Percentiles rank a stretch among this genome's conserved stretches.
Conservation (phyloP, 92 coral and sea anemone species). For the Desmophyllum pertusum region DNA sequence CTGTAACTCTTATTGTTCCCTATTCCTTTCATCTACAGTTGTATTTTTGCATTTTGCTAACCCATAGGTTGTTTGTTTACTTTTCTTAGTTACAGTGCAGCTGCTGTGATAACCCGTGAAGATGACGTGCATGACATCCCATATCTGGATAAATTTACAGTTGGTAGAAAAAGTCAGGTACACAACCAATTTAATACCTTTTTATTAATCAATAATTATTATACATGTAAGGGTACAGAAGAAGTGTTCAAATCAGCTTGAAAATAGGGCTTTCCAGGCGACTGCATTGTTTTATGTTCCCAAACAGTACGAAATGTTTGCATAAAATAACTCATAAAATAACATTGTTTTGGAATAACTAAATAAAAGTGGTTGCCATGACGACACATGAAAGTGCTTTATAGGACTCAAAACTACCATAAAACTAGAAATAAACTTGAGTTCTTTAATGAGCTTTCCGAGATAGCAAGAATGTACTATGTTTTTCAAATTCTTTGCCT, state of each 20-base stretch:
- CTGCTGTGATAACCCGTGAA: conserved; percentile 83
- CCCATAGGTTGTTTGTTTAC: background rate
- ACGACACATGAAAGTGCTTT: no score
- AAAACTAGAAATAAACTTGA: no score
- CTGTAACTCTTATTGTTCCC: no score
- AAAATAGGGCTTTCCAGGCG: background rate
- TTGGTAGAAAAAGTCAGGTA: conserved; percentile 82
- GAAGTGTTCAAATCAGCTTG: background rate
- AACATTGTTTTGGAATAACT: background rate
- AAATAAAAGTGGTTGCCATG: no score
- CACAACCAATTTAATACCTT: background rate
- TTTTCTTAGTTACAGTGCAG: conserved; percentile 82
- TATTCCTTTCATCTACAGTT: no score
- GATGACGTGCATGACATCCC: conserved; percentile 78
- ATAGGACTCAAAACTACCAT: no score
- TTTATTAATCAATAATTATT: no score
- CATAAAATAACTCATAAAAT: background rate
- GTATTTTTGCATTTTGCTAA: background rate
- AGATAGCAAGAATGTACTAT: no score
- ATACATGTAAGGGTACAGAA: background rate
- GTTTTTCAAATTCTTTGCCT: no score
- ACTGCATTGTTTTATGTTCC: background rate
- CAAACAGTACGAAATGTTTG: background rate
- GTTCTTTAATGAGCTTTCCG: no score
- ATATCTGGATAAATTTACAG: conserved; percentile 91